Conservation (phyloP, 2,888 invertebrate species). For the Drosophila fulvimacula region DNA sequence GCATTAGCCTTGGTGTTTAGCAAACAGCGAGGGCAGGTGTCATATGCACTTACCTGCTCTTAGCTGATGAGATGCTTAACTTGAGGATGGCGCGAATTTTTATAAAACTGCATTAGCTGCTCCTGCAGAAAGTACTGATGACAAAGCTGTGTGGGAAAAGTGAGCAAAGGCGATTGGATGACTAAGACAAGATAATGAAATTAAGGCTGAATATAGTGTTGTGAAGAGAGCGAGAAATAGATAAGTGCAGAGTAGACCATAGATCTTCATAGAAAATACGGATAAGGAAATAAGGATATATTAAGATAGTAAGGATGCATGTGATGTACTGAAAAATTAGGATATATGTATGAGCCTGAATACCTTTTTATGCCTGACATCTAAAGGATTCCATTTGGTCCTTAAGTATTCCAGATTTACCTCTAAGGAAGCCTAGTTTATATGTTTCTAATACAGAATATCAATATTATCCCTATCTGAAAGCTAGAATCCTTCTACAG, state of each 20-base stretch:
- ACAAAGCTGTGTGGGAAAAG: constrained; percentile 36
- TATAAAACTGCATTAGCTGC: constrained; percentile 30
- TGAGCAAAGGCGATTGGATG: not conserved
- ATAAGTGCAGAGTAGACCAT: not conserved
- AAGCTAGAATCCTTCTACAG: not conserved
- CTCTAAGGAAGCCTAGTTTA: no score
- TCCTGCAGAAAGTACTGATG: not conserved
- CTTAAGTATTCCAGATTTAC: no score
- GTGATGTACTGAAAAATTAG: no score
- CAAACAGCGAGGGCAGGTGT: constrained; percentile 51
- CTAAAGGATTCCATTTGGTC: no score
- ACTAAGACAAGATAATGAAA: not conserved
- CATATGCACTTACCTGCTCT: constrained; percentile 3
- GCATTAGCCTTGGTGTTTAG: constrained; percentile 54
- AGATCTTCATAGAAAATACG: not conserved
- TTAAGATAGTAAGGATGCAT: not conserved
- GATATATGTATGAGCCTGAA: no score
- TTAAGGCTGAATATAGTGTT: not conserved
- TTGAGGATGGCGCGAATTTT: constrained; percentile 41
- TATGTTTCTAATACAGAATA: no score
- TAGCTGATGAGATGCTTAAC: constrained; percentile 51
- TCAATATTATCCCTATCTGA: no score
- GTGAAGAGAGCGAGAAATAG: not conserved
- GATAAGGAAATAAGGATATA: not conserved
- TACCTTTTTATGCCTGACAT: no score